A percentile compares a stretch with the other conserved stretches of the same genome.
Evolutionary conservation across 2,797 vertebrate species (phyloP).

Genomic region (Leptatherina wallacei): DNA sequence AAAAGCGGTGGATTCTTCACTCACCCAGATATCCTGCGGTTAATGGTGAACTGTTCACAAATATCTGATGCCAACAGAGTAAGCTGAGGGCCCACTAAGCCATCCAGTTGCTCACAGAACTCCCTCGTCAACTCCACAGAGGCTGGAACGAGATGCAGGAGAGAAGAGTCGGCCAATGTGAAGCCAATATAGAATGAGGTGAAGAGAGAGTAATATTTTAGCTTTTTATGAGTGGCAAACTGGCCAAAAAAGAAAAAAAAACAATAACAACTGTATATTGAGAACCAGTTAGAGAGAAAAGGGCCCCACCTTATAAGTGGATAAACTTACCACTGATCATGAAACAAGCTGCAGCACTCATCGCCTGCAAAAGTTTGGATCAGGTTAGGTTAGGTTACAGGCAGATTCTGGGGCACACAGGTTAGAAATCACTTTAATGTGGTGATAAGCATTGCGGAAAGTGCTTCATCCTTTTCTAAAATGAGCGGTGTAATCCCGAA

Average conservation of each 20-base stretch:
- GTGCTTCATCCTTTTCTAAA: slow-evolving; percentile 64
- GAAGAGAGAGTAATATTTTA: neutral
- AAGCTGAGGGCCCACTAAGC: slow-evolving; percentile 95
- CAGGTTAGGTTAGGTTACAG: slow-evolving; percentile 33
- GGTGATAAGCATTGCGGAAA: slow-evolving; percentile 32
- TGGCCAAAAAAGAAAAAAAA: neutral
- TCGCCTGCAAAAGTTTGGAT: slow-evolving; percentile 85
- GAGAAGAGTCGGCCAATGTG: neutral
- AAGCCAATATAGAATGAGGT: neutral
- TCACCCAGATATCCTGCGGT: slow-evolving; percentile 94
- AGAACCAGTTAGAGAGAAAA: slow-evolving; percentile 2
- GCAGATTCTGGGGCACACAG: slow-evolving; percentile 41
- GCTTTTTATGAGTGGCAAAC: neutral
- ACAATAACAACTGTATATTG: neutral
- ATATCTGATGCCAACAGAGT: slow-evolving; percentile 96
- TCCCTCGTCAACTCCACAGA: slow-evolving; percentile 90
- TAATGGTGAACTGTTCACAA: slow-evolving; percentile 97
- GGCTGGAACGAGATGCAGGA: slow-evolving; percentile 73
- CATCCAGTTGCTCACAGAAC: slow-evolving; percentile 93
- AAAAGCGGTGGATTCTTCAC: slow-evolving; percentile 62
- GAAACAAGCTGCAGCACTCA: slow-evolving; percentile 98
- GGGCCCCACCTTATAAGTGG: neutral
- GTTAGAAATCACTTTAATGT: slow-evolving; percentile 48
- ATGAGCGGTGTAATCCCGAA: slow-evolving; percentile 55
- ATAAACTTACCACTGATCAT: slow-evolving; percentile 90